phyloP scores from a whole-genome alignment of 2,797 vertebrate species.

The Bucorvus abyssinicus region DNA sequence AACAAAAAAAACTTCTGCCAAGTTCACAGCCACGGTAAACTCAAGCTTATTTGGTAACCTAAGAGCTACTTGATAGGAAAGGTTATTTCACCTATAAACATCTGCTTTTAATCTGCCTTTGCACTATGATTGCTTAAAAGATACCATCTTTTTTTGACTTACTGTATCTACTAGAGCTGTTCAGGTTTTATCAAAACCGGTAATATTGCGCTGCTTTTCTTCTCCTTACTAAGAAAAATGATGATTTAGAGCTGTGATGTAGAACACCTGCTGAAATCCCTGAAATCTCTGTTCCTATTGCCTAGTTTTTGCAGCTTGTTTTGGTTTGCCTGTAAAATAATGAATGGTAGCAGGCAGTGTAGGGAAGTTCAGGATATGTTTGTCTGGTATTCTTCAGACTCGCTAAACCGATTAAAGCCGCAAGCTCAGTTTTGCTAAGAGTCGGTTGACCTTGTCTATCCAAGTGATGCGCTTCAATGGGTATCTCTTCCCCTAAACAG shows the following conservation, averaged over 20 bases:
- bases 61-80: constrained; percentile 39
- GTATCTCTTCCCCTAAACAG: neutral
- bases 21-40: constrained; percentile 48
- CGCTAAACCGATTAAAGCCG: neutral
- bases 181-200: constrained; percentile 9
- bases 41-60: constrained; percentile 56
- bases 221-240: constrained; percentile 6
- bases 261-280: neutral
- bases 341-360: neutral
- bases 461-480: neutral
- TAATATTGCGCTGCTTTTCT: neutral
- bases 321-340: constrained; percentile 14
- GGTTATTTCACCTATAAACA: constrained; percentile 36
- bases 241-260: neutral
- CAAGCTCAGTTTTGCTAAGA: neutral
- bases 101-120: constrained; percentile 60
- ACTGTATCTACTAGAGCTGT: neutral
- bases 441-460: neutral
- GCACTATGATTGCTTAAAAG: constrained; percentile 16
- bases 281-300: neutral
- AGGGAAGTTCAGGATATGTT: neutral
- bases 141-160: neutral
- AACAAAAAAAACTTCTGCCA: neutral
- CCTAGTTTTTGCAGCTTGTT: neutral
- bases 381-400: neutral